Evolutionary conservation across 1,140 invertebrate species (phyloP).

Genomic region (Globodera rostochiensis): DNA sequence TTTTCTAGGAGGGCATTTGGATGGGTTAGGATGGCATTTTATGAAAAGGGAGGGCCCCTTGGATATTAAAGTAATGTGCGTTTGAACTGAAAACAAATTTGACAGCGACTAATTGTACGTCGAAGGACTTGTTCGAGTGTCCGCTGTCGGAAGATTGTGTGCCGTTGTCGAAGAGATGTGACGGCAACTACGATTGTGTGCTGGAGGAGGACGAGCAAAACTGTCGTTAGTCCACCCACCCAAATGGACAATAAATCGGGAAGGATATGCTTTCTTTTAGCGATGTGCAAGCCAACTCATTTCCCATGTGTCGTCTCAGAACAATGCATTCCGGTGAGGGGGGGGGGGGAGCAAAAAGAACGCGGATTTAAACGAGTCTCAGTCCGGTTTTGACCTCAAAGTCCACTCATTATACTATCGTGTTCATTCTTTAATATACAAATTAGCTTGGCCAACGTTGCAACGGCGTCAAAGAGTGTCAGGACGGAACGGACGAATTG

Average conservation of each 20-base stretch:
- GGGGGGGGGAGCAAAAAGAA: background rate
- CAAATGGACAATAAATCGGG: background rate
- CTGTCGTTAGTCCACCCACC: constrained; percentile 54
- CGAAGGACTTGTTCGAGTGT: constrained; percentile 54
- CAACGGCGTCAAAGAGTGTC: constrained; percentile 60
- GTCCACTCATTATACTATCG: background rate
- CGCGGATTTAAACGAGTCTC: background rate
- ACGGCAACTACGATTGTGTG: constrained; percentile 62
- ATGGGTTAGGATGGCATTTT: no score
- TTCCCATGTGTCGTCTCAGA: constrained; percentile 61
- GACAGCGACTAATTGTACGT: constrained; percentile 49
- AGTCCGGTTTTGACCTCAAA: background rate
- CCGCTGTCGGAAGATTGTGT: constrained; percentile 61
- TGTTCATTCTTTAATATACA: background rate
- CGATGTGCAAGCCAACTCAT: constrained; percentile 58
- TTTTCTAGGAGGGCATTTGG: background rate
- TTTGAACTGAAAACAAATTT: background rate
- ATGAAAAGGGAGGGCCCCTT: no score
- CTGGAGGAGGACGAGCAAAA: constrained; percentile 65
- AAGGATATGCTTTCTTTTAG: constrained; percentile 38
- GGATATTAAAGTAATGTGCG: no score
- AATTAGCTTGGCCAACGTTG: constrained; percentile 44
- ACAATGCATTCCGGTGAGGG: constrained; percentile 60
- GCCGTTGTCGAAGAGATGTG: constrained; percentile 54
- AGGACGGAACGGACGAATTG: constrained; percentile 61